Evolutionary conservation across 2,888 invertebrate species (phyloP).

Genomic region (Morpho achilles): DNA sequence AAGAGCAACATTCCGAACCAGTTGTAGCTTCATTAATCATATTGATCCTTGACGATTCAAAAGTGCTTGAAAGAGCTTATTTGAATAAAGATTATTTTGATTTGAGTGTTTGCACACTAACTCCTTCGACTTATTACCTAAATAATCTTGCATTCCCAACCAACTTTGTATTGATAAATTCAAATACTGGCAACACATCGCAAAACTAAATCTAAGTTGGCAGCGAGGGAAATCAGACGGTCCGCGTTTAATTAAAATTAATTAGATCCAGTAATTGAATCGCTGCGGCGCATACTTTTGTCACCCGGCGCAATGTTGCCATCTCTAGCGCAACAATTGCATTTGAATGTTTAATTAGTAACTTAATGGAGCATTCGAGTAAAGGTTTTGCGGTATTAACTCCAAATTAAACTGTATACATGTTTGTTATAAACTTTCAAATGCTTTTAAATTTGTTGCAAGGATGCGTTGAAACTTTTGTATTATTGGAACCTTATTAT

Average conservation of each 20-base stretch:
- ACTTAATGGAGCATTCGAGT: constrained; percentile 1
- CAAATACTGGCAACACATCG: neutral
- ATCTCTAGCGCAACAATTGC: constrained; percentile 8
- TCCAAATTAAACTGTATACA: constrained; percentile 1
- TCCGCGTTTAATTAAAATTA: constrained; percentile 28
- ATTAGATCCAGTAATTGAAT: constrained; percentile 32
- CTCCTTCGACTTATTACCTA: too few species aligned
- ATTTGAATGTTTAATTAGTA: constrained; percentile 9
- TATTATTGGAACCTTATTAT: too few species aligned
- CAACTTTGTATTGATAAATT: too few species aligned
- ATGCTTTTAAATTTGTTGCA: too few species aligned
- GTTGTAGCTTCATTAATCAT: too few species aligned
- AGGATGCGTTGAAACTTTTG: too few species aligned
- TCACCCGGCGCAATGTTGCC: neutral
- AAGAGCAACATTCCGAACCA: too few species aligned
- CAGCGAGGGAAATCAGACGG: constrained; percentile 23
- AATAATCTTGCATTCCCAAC: too few species aligned
- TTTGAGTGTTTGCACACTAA: too few species aligned
- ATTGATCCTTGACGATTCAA: too few species aligned
- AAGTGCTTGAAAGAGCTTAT: too few species aligned
- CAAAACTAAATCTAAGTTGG: constrained; percentile 18
- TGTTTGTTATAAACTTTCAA: neutral
- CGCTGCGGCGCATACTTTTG: constrained; percentile 19
- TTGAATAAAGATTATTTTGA: too few species aligned
- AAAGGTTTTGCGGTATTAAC: constrained; percentile 2